Conservation (phyloP, 2,113 vertebrate genomes). For the Zosterops pallidus region DNA sequence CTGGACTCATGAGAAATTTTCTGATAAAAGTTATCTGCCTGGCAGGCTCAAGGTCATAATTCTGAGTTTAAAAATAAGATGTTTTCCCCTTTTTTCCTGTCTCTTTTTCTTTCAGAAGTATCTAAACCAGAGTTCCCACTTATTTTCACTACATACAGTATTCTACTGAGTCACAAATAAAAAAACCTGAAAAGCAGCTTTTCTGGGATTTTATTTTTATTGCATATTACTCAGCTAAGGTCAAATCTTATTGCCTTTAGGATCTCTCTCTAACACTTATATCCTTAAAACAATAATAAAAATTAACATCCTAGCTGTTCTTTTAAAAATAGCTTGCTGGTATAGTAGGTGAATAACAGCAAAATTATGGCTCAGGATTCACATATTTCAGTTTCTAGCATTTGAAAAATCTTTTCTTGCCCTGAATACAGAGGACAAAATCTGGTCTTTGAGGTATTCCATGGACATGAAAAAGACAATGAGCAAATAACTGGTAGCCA, state of each 20-base stretch:
- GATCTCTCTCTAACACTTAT: not conserved
- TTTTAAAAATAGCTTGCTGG: not conserved
- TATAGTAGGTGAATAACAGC: not conserved
- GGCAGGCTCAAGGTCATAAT: not conserved
- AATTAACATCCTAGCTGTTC: not conserved
- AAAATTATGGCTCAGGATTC: not conserved
- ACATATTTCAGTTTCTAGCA: not conserved
- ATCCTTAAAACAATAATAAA: not conserved
- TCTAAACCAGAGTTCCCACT: not conserved
- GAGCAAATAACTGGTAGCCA: not conserved
- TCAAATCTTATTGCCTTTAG: not conserved
- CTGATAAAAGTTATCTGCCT: not conserved
- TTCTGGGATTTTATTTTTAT: not conserved
- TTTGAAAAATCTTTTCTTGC: not conserved
- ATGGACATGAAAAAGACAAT: not conserved
- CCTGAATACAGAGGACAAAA: not conserved
- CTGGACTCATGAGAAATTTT: not conserved
- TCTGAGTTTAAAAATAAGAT: not conserved
- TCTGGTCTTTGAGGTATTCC: not conserved
- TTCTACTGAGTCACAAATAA: not conserved
- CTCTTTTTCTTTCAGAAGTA: not conserved
- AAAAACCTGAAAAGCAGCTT: not conserved
- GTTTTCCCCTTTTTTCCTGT: not conserved
- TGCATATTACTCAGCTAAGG: not conserved
- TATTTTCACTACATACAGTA: not conserved